These are phyloP conservation scores for Steromphala cineraria DNA, from an alignment of 2,888 invertebrate species.

Conservation along the genomic window DNA sequence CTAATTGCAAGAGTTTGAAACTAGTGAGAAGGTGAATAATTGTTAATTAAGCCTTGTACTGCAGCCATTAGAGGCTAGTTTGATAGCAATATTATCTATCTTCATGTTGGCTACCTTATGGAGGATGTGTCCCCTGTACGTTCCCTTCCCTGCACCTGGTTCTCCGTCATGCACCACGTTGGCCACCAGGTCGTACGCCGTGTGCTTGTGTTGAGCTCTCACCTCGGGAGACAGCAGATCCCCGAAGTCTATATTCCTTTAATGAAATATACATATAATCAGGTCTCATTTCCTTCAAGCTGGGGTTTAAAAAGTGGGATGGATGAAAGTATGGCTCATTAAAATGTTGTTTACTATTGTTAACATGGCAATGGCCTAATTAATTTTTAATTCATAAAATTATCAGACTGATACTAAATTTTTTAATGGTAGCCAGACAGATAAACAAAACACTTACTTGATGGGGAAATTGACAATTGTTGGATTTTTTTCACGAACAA, in stretches of 20 bases:
- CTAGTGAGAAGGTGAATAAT: too few species aligned
- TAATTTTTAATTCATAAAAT: too few species aligned
- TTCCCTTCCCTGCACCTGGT: constrained; percentile 87
- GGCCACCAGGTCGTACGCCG: constrained; percentile 97
- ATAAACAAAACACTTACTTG: constrained; percentile 82
- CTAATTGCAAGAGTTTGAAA: too few species aligned
- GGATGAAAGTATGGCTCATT: too few species aligned
- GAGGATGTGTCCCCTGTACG: constrained; percentile 93
- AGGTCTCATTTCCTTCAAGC: neutral
- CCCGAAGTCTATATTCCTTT: constrained; percentile 96
- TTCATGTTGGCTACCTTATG: constrained; percentile 80
- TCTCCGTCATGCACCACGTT: constrained; percentile 99
- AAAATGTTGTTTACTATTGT: too few species aligned
- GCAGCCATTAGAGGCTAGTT: too few species aligned
- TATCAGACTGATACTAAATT: too few species aligned
- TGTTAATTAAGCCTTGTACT: too few species aligned
- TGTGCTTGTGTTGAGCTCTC: constrained; percentile 78
- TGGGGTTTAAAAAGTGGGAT: too few species aligned
- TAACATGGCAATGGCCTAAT: too few species aligned
- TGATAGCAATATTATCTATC: too few species aligned
- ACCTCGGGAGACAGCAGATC: constrained; percentile 93
- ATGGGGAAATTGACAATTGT: constrained; percentile 99
- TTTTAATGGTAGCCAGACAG: too few species aligned
- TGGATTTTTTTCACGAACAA: constrained; percentile 99
- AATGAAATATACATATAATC: constrained; percentile 40